Conservation (phyloP, 2,888 invertebrate genomes). For the Notodonta dromedarius region DNA sequence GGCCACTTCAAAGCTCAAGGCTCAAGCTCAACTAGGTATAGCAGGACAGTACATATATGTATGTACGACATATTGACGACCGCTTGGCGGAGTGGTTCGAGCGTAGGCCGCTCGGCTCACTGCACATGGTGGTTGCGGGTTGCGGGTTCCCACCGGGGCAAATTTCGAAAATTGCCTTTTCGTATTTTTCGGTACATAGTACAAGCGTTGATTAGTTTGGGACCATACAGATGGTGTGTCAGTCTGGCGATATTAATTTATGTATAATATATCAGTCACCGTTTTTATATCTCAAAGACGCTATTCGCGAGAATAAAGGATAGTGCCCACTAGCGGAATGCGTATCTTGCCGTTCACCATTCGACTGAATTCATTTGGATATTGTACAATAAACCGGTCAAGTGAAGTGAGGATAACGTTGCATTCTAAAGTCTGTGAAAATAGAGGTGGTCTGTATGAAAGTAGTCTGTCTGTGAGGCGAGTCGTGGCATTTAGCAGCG, state of each 20-base stretch:
- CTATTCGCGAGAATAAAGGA: not conserved
- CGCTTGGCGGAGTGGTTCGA: no score
- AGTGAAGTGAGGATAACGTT: slow-evolving; percentile 24
- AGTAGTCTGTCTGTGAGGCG: slow-evolving; percentile 29
- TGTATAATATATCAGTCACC: slow-evolving; percentile 1
- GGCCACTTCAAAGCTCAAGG: slow-evolving; percentile 28
- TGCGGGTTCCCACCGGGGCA: no score
- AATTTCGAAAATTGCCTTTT: no score
- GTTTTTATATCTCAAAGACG: not conserved
- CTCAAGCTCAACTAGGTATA: slow-evolving; percentile 11
- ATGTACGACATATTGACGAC: no score
- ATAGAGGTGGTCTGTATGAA: slow-evolving; percentile 34
- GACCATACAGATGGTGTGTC: no score
- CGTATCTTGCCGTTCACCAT: slow-evolving; percentile 6
- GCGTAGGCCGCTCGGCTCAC: no score
- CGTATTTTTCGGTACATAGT: no score
- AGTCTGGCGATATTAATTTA: no score
- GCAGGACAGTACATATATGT: not conserved
- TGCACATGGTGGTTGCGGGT: no score
- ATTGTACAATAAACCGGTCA: slow-evolving; percentile 26
- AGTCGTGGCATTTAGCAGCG: slow-evolving; percentile 44
- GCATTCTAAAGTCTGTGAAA: slow-evolving; percentile 25
- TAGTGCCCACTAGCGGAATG: not conserved
- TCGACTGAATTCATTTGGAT: slow-evolving; percentile 17
- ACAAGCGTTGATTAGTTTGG: no score